A percentile compares a stretch with the other conserved stretches of the same genome.
phyloP scores from a whole-genome alignment of 2,888 invertebrate species.

The Aproaerema taeniolella region DNA sequence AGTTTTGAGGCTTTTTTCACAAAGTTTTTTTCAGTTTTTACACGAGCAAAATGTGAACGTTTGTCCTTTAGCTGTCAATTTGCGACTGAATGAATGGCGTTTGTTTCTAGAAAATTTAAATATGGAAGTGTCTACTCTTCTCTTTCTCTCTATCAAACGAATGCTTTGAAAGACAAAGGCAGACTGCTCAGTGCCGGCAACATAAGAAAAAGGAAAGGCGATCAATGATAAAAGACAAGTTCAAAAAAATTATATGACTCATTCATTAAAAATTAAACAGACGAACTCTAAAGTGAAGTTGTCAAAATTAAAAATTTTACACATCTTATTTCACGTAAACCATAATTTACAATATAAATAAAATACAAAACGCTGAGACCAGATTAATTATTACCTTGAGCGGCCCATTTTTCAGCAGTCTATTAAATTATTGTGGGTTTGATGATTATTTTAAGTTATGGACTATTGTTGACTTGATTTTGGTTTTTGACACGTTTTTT shows the following conservation, averaged over 20 bases:
- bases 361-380: too few species aligned
- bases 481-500: too few species aligned
- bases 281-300: too few species aligned
- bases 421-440: too few species aligned
- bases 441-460: too few species aligned
- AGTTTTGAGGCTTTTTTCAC: not conserved
- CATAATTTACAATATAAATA: too few species aligned
- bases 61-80: constrained; percentile 15
- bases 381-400: too few species aligned
- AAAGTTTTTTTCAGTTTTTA: not conserved
- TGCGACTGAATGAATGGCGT: constrained; percentile 21
- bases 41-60: constrained; percentile 14
- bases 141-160: constrained; percentile 9
- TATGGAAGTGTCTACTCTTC: constrained; percentile 27
- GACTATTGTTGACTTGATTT: too few species aligned
- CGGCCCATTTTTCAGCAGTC: too few species aligned
- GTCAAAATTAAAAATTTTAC: too few species aligned
- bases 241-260: constrained; percentile 1
- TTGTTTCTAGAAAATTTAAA: constrained; percentile 48
- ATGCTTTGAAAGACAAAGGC: constrained; percentile 1
- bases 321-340: too few species aligned
- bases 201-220: not conserved
- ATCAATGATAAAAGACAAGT: not conserved
- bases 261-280: too few species aligned
- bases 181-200: not conserved